These are phyloP conservation scores for Ganaspis brasiliensis DNA, from an alignment of 2,888 invertebrate genomes.

Conservation along the genomic window DNA sequence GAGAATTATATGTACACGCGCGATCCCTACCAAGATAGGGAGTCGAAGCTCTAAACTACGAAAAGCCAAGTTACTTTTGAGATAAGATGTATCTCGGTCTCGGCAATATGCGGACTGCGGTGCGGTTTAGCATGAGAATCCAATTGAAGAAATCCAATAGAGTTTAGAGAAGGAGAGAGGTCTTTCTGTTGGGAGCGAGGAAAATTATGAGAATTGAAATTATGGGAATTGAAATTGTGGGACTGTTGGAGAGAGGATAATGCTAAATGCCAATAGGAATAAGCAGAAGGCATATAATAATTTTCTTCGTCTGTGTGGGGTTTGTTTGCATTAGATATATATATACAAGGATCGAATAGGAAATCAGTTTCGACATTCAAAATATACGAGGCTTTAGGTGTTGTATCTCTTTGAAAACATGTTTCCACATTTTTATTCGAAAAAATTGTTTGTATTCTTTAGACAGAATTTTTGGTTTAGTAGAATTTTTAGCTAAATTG, in stretches of 20 bases:
- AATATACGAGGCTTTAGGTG: constrained; percentile 47
- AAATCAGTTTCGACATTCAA: neutral
- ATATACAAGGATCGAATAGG: neutral
- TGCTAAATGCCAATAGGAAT: constrained; percentile 16
- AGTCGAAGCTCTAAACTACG: constrained; percentile 10
- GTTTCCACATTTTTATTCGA: too few relatives aligned
- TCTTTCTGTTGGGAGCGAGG: constrained; percentile 11
- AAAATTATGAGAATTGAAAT: constrained; percentile 40
- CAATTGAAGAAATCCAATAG: constrained; percentile 35
- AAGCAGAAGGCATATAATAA: neutral
- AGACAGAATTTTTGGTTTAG: too few relatives aligned
- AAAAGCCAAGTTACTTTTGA: constrained; percentile 37
- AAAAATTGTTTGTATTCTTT: too few relatives aligned
- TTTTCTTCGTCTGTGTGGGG: neutral
- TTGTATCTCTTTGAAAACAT: constrained; percentile 50
- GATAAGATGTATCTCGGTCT: constrained; percentile 27
- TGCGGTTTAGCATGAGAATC: constrained; percentile 41
- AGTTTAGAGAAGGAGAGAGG: constrained; percentile 1
- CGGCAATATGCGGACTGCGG: constrained; percentile 18
- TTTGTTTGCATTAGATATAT: neutral
- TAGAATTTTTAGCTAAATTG: too few relatives aligned
- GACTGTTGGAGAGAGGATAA: constrained; percentile 26
- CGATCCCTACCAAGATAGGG: constrained; percentile 4
- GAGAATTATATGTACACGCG: constrained; percentile 22
- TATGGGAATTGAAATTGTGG: constrained; percentile 28